A percentile compares a stretch with the other conserved stretches of the same genome.
Conservation (phyloP, 2,888 invertebrate genomes). For the Polydesmus complanatus region DNA sequence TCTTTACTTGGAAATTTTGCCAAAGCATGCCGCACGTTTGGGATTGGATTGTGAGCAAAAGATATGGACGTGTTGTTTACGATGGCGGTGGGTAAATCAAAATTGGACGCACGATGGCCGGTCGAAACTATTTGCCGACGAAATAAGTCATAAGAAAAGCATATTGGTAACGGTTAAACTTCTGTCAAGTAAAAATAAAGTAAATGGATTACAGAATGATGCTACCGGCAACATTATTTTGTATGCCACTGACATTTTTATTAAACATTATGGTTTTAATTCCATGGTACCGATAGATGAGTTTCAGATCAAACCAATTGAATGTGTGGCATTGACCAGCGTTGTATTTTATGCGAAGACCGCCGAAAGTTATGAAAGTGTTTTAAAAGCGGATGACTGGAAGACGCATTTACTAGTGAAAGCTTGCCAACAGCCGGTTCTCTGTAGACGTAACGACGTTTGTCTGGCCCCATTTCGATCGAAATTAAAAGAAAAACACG, state of each 20-base stretch:
- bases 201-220: background rate
- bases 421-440: slow-evolving; percentile 1
- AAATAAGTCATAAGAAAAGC: no score
- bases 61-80: background rate
- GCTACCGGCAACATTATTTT: background rate
- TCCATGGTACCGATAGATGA: background rate
- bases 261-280: slow-evolving; percentile 5
- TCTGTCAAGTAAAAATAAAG: background rate
- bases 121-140: no score
- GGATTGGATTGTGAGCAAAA: background rate
- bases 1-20: background rate
- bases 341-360: slow-evolving; percentile 1
- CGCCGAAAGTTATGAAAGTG: background rate
- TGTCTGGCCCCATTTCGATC: background rate
- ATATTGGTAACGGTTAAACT: background rate
- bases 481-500: background rate
- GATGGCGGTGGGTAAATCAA: background rate
- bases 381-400: background rate
- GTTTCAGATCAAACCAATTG: background rate
- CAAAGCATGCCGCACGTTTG: background rate
- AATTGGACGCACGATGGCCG: no score
- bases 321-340: background rate
- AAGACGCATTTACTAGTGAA: background rate
- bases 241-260: slow-evolving; percentile 4
- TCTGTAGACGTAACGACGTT: slow-evolving; percentile 5